phyloP scores from a whole-genome alignment of 53 echinoderm and acorn worm genomes.

The Zoroaster sp. region DNA sequence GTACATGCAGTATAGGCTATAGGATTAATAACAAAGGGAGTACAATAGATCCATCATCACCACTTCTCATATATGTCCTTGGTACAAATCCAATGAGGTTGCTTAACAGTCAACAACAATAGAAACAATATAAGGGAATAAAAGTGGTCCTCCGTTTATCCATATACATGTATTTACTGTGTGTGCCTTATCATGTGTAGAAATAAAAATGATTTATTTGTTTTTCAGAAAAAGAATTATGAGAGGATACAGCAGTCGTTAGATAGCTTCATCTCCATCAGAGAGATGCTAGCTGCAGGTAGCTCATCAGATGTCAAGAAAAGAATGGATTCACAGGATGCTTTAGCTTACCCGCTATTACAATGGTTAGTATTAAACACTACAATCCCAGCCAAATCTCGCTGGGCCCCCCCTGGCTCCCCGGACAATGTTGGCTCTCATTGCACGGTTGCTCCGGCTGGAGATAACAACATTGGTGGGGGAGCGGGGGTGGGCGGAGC shows the following conservation, averaged over 20 bases:
- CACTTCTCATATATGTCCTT: too few species aligned
- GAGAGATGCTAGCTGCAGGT: conserved; percentile 90
- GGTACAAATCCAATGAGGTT: too few species aligned
- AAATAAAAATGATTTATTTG: not conserved
- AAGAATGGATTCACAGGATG: conserved; percentile 84
- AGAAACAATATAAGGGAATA: too few species aligned
- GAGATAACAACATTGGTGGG: too few species aligned
- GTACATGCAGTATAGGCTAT: too few species aligned
- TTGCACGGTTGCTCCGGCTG: too few species aligned
- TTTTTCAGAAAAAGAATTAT: conserved; percentile 91
- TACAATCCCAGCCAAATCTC: not conserved
- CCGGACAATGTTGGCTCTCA: too few species aligned
- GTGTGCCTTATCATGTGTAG: not conserved
- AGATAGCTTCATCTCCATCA: conserved; percentile 91
- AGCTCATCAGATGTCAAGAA: conserved; percentile 85
- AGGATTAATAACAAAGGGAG: too few species aligned
- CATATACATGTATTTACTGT: not conserved
- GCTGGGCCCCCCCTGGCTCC: too few species aligned
- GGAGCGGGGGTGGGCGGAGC: too few species aligned
- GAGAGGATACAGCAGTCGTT: conserved; percentile 79
- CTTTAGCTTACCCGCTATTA: conserved; percentile 83
- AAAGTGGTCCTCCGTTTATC: not conserved
- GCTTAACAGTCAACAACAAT: too few species aligned
- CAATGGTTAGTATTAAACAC: conserved; percentile 70
- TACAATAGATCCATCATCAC: too few species aligned